Base-by-base conservation (phyloP, 2,888 invertebrate genomes). In the Elmis aenea region DNA sequence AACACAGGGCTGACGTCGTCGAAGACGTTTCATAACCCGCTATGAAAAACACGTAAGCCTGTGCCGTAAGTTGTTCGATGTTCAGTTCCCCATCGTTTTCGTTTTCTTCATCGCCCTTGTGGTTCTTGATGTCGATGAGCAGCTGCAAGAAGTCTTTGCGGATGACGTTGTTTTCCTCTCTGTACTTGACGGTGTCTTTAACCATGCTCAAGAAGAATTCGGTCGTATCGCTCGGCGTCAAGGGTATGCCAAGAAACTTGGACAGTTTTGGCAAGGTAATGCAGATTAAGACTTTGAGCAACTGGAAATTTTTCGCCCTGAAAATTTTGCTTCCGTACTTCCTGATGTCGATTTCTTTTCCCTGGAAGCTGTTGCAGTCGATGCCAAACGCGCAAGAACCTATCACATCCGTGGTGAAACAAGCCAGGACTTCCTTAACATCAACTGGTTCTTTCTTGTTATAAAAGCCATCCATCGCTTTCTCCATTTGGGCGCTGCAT, bases 21-120 rank as follows among this genome's bases (percentile, higher is more conserved):
- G 66, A 64, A 5, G 65, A 66, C 2, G 66, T 64, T 46, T 66
- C 66, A 30, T 59, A 66, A 1, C 65, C 64, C 5, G 62, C 66
- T 10, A 46, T 33, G n/a, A 60, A 54, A 37, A 61, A 58, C 3
- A 57, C 34, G 27, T 48, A 50, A 31, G 53, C 47, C 26, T 62
- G 61, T 0, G 61, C 48, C 8, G 41, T 41, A 11, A 46, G 28
- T 20, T 46, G 38, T 6, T 44, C 33, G 2, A 39, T 26, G 11
- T 24, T 33, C 11, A 33, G 8, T 6, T 14, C 9, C n/a, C 26
- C 39, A 12, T 30, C 25, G 8, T 25, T 20, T 1, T 16, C 9
- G 9, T 41, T 27, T 14, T 37, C 21, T 3, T 9, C n/a, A 21
- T 3, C 10, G 3, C n/a, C n/a, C n/a, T 9, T 10, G 21, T 21